A percentile compares a stretch with the other conserved stretches of the same genome.
Evolutionary conservation across 2,797 vertebrate species (phyloP).

Genomic region (Microctenopoma steveboyesi): DNA sequence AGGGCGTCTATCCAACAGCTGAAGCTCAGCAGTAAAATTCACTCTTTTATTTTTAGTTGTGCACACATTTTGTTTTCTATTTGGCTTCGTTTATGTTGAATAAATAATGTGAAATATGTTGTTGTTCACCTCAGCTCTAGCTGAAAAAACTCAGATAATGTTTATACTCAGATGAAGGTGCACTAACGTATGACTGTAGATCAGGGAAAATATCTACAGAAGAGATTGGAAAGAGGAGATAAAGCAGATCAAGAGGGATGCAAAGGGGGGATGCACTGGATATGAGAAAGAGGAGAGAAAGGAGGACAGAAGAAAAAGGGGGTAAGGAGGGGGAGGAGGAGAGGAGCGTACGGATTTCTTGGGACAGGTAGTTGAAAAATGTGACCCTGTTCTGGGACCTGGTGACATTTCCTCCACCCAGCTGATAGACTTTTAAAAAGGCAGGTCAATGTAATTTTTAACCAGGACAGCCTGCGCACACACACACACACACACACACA

Average conservation of each 20-base stretch:
- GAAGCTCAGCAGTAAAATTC: no score
- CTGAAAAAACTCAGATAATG: no score
- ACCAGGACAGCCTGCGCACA: conserved; percentile 43
- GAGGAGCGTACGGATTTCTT: conserved; percentile 30
- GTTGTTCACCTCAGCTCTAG: no score
- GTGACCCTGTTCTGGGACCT: conserved; percentile 73
- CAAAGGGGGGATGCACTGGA: not conserved
- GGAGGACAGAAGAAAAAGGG: conserved; percentile 17
- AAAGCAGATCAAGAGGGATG: not conserved
- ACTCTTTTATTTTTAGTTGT: no score
- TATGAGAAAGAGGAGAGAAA: conserved; percentile 1
- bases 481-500: conserved; percentile 19
- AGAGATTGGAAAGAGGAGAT: no score
- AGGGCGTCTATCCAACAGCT: no score
- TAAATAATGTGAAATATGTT: no score
- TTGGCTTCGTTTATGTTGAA: no score
- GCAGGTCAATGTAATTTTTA: conserved; percentile 70
- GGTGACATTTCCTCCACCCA: conserved; percentile 75
- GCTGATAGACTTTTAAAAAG: conserved; percentile 73
- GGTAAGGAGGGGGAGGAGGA: conserved; percentile 15
- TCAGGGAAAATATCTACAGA: not conserved
- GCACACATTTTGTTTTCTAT: no score
- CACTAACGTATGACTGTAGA: no score
- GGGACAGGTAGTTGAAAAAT: conserved; percentile 68
- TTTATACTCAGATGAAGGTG: no score